Base-by-base conservation (phyloP, 2,888 invertebrate species). In the Drosophila barbarae region DNA sequence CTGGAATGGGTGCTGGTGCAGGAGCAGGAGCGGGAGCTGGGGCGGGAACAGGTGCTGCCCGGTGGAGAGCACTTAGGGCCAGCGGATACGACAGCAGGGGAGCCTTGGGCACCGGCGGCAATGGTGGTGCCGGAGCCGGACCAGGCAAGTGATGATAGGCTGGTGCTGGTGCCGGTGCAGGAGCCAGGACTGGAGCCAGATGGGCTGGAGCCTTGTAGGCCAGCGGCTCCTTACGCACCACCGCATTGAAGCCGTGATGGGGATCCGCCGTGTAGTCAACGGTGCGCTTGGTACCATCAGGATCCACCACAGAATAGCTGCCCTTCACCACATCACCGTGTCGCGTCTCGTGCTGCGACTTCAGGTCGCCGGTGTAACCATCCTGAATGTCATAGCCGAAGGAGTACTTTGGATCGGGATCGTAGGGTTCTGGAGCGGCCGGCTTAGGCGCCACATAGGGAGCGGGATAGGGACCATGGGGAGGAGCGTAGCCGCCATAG, bases 241-340 rank as follows among this genome's bases (percentile, higher is more conserved):
- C 89, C 13, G 88, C 89, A 75, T 89, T 89, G 56, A 89, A 89
- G 36, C 89, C 91, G 74, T 91, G 87, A 67, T 90, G 86, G n/a
- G 90, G 89, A 80, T 91, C 91, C 36, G 91, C 90, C 2, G 90
- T 90, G 84, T 92, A 92, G 72, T 93, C 93, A 0, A 93, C 93
- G 32, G 91, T 92, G 72, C 93, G 91, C 86, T 91, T 91, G 57
- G 91, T 92, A 76, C 93, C 93, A 83, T 93, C 93, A 28, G 93
- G 91, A 74, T 91, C 91, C 26, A 88, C 86, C 9, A 91, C 85
- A 8, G 90, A 90, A 79, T 91, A 91, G 71, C 89, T 92, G 87
- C 89, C 92, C 85, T 91, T 91, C 44, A 93, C 93, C 74, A 91
- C 91, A 88, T 92, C 92, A n/a, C 93, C 93, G 71, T 90, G 89